These are phyloP conservation scores for Triplophysa rosa DNA, from an alignment of 2,113 vertebrate species.

Conservation along the genomic window DNA sequence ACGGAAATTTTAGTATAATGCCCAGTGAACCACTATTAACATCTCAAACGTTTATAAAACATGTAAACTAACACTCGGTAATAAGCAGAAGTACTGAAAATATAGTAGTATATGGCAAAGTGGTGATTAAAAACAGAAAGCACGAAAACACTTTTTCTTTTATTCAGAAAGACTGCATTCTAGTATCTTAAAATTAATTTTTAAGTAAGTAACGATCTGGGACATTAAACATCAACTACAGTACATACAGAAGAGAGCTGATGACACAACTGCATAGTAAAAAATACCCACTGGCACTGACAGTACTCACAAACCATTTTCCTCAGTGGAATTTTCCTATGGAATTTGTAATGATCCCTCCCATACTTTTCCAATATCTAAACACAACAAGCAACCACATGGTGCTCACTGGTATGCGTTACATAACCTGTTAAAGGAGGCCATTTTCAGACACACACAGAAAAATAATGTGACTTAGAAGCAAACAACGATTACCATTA, in stretches of 20 bases:
- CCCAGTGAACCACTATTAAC: slow-evolving; percentile 2
- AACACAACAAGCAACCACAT: slow-evolving; percentile 42
- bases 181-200: too few species aligned
- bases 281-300: background rate
- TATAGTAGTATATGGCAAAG: too few species aligned
- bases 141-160: too few species aligned
- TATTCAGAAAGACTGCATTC: too few species aligned
- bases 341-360: slow-evolving; percentile 32
- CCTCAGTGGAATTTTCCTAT: slow-evolving; percentile 12
- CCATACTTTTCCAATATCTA: slow-evolving; percentile 35
- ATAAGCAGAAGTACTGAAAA: too few species aligned
- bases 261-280: too few species aligned
- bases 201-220: too few species aligned
- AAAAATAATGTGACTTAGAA: slow-evolving; percentile 22
- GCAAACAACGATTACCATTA: slow-evolving; percentile 4
- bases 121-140: too few species aligned
- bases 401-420: slow-evolving; percentile 31
- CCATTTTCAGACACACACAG: slow-evolving; percentile 47
- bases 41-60: background rate
- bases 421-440: slow-evolving; percentile 45
- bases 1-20: slow-evolving; percentile 25
- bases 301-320: background rate
- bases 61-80: too few species aligned
- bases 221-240: too few species aligned
- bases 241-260: too few species aligned